Evolutionary conservation across 2,113 vertebrate genomes (phyloP).

Genomic region (Zosterops lateralis): DNA sequence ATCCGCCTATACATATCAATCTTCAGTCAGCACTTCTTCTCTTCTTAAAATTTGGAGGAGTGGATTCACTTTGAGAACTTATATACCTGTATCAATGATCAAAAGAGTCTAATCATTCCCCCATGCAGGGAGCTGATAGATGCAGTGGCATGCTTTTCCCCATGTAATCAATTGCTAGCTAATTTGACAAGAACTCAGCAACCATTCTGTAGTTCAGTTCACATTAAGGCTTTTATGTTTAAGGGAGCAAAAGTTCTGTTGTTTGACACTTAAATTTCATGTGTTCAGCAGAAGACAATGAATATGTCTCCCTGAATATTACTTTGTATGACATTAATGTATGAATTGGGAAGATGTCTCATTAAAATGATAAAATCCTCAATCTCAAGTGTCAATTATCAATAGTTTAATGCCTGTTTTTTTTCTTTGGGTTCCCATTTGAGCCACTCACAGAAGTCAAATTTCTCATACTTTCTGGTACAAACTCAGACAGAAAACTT

Average conservation of each 20-base stretch:
- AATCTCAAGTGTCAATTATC: background rate
- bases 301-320: background rate
- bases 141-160: background rate
- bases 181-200: background rate
- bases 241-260: background rate
- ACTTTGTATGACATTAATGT: background rate
- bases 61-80: slow-evolving; percentile 35
- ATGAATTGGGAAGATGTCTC: background rate
- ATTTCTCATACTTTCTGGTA: background rate
- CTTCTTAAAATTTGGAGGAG: slow-evolving; percentile 22
- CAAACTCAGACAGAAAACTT: background rate
- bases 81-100: background rate
- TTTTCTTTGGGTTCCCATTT: background rate
- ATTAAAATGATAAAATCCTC: background rate
- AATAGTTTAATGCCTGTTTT: background rate
- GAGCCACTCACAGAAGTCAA: background rate
- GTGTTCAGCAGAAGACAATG: background rate
- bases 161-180: background rate
- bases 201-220: background rate
- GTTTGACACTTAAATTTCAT: background rate
- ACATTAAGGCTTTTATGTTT: background rate
- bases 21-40: background rate
- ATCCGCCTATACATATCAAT: background rate
- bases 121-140: slow-evolving; percentile 27
- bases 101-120: slow-evolving; percentile 43